Evolutionary conservation across 2,113 vertebrate genomes (phyloP).

Genomic region (Phrynosoma blainvillii): DNA sequence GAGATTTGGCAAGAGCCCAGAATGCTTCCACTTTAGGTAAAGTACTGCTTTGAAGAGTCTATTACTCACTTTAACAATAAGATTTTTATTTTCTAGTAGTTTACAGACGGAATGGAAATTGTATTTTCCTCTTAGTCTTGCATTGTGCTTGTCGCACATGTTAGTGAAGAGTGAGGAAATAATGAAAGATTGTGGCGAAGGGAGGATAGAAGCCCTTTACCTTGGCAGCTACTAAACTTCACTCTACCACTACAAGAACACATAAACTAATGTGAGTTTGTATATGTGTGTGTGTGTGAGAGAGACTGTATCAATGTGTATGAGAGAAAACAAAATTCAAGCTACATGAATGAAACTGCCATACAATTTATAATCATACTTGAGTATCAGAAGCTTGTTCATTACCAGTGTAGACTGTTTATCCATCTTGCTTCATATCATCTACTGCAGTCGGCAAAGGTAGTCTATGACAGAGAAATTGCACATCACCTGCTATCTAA

Average conservation of each 20-base stretch:
- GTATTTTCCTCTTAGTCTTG: neutral
- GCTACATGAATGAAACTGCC: neutral
- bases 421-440: neutral
- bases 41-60: neutral
- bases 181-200: neutral
- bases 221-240: neutral
- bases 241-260: neutral
- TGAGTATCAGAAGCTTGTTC: neutral
- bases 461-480: neutral
- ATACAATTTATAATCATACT: neutral
- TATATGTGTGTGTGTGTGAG: neutral
- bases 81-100: neutral
- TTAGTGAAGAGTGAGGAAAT: neutral
- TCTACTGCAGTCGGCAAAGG: neutral
- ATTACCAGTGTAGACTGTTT: neutral
- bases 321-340: neutral
- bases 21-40: constrained; percentile 80
- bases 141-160: neutral
- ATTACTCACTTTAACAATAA: neutral
- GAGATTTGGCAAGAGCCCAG: constrained; percentile 82
- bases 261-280: neutral
- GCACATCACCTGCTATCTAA: neutral
- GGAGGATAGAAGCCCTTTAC: no score
- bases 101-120: neutral
- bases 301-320: neutral